Conservation (phyloP, 2,113 vertebrate species). For the Zosterops pallidus region DNA sequence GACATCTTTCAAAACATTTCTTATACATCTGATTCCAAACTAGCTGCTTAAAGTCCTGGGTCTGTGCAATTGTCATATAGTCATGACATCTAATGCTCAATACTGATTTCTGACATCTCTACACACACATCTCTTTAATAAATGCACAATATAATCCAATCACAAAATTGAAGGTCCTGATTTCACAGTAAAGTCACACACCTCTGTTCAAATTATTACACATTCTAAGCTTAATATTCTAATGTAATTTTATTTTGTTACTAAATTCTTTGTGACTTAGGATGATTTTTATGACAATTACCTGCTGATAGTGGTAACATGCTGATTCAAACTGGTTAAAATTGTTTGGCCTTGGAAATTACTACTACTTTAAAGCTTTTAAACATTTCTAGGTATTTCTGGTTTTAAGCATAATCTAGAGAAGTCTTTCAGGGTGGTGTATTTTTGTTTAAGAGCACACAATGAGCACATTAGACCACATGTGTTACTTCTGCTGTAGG, state of each 20-base stretch:
- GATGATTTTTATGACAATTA: background rate
- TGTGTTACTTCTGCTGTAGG: background rate
- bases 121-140: background rate
- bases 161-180: background rate
- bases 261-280: background rate
- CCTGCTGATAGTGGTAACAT: background rate
- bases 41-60: background rate
- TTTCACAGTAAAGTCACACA: background rate
- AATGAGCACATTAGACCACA: fast-evolving
- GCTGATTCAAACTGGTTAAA: background rate
- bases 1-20: background rate
- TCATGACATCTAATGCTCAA: background rate
- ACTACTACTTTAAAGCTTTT: background rate
- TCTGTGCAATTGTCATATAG: background rate
- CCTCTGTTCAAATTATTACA: background rate
- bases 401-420: background rate
- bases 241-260: background rate
- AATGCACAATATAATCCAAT: background rate
- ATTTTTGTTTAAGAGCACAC: background rate
- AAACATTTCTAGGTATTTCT: background rate
- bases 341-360: background rate
- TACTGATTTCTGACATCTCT: background rate
- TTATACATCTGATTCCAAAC: background rate
- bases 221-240: background rate
- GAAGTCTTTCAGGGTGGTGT: background rate